Conservation (phyloP, 2,113 vertebrate genomes). For the Halcyon senegalensis region DNA sequence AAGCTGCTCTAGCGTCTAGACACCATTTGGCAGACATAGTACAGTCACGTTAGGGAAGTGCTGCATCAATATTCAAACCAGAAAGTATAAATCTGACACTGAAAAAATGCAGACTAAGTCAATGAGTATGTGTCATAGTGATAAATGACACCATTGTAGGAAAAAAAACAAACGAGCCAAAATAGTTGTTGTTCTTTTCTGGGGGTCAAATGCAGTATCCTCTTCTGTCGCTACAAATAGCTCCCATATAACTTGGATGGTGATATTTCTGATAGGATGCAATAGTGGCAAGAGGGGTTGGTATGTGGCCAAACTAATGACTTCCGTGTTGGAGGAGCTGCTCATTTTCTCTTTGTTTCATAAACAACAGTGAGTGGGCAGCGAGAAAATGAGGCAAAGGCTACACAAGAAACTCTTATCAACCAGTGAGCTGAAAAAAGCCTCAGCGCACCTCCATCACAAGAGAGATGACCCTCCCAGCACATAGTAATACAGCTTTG, state of each 20-base stretch:
- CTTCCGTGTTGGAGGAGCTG: neutral
- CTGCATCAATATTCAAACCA: slow-evolving; percentile 61
- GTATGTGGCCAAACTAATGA: neutral
- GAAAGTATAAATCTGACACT: slow-evolving; percentile 31
- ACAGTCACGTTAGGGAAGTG: slow-evolving; percentile 34
- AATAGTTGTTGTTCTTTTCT: neutral
- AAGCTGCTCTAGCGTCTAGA: slow-evolving; percentile 47
- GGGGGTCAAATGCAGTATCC: slow-evolving; percentile 6
- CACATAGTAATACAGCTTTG: neutral
- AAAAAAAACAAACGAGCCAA: neutral
- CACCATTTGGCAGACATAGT: slow-evolving; percentile 53
- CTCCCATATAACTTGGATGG: accelerated
- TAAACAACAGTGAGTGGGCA: neutral
- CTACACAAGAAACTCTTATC: neutral
- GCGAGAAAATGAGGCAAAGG: neutral
- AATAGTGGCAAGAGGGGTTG: neutral
- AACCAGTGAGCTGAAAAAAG: neutral
- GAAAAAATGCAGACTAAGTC: slow-evolving; percentile 45
- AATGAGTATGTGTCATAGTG: slow-evolving; percentile 41
- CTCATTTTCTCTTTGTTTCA: neutral
- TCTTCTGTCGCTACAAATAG: neutral
- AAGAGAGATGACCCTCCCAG: neutral
- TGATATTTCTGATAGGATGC: neutral
- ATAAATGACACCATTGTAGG: slow-evolving; percentile 40
- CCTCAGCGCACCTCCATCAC: neutral